Percentiles rank a stretch among this genome's conserved stretches.
Conservation (phyloP, 2,797 vertebrate genomes). For the Melanotaenia pygmaea region DNA sequence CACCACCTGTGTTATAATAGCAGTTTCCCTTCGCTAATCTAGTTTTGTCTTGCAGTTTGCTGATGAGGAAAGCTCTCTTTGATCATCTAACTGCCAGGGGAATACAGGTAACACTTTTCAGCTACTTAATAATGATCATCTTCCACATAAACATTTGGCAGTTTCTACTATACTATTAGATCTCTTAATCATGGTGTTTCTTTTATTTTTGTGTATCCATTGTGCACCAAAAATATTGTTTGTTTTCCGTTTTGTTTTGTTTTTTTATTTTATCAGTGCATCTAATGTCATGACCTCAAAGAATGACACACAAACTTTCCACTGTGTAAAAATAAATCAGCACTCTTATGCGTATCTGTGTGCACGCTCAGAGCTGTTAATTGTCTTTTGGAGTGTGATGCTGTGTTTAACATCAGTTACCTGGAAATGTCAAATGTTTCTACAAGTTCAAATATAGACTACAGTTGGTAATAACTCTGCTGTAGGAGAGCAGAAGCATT, state of each 20-base stretch:
- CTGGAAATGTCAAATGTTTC: conserved; percentile 33
- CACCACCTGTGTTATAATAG: background rate
- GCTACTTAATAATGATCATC: background rate
- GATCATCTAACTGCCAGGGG: conserved; percentile 94
- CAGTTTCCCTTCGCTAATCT: background rate
- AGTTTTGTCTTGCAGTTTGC: conserved; percentile 79
- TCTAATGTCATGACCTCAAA: conserved; percentile 3
- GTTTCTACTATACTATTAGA: too few species aligned
- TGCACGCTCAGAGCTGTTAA: conserved; percentile 4
- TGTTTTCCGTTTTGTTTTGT: background rate
- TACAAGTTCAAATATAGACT: conserved; percentile 41
- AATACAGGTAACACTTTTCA: conserved; percentile 88
- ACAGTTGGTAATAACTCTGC: background rate
- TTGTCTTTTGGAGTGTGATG: conserved; percentile 11
- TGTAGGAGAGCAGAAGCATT: conserved; percentile 13
- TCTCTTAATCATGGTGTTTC: background rate
- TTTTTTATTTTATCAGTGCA: background rate
- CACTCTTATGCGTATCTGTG: background rate
- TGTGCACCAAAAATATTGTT: background rate
- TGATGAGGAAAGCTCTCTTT: conserved; percentile 96
- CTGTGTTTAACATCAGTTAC: conserved; percentile 23
- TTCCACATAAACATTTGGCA: background rate
- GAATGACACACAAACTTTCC: conserved; percentile 11
- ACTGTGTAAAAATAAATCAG: background rate
- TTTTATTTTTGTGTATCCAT: background rate